These are phyloP conservation scores for Ichneumoninae sp. DNA, from an alignment of 2,888 invertebrate species.

Conservation along the genomic window DNA sequence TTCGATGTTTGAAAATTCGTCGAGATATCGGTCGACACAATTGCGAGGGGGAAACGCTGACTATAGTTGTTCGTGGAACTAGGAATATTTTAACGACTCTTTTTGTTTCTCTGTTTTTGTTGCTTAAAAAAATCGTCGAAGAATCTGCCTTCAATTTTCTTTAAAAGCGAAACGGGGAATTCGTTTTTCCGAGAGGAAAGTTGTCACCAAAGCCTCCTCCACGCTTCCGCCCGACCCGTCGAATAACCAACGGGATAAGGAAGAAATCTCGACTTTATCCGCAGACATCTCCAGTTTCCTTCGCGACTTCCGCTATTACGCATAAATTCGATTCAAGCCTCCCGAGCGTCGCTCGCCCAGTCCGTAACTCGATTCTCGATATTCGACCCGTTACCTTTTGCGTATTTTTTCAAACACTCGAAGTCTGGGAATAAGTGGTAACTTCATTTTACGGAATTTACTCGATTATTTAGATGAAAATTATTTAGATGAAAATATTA, in stretches of 20 bases:
- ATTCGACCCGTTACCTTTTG: constrained; percentile 50
- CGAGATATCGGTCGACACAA: not conserved
- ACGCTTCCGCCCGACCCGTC: not conserved
- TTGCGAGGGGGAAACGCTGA: not conserved
- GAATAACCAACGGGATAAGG: not conserved
- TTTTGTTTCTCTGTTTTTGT: not conserved
- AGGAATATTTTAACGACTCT: not conserved
- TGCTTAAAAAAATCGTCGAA: not conserved
- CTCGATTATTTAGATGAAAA: not conserved
- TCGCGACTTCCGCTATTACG: not conserved
- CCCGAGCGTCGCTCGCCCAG: constrained; percentile 65
- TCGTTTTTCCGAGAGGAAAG: not conserved
- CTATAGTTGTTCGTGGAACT: not conserved
- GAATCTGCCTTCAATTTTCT: not conserved
- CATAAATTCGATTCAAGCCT: not conserved
- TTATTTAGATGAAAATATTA: not conserved
- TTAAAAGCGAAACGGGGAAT: not conserved
- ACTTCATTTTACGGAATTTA: not conserved
- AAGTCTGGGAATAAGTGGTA: not conserved
- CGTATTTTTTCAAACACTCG: not conserved
- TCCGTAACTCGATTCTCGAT: constrained; percentile 78
- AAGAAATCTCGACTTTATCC: not conserved
- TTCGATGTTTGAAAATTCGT: not conserved
- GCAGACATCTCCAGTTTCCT: not conserved
- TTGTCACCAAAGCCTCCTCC: not conserved